Evolutionary conservation across 2,113 vertebrate genomes (phyloP).

Genomic region (Silurus glanis): DNA sequence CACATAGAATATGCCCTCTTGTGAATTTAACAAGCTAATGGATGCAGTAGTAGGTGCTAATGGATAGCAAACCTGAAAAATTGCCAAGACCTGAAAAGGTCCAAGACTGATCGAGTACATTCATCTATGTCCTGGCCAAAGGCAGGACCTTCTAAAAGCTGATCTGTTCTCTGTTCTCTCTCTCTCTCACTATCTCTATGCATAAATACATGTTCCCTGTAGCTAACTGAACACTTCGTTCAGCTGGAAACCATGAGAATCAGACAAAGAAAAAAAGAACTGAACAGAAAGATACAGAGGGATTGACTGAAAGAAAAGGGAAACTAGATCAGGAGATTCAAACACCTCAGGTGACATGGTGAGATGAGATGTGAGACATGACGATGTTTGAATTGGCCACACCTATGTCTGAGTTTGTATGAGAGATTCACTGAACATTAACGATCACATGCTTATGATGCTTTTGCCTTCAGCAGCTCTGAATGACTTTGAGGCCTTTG

Average conservation of each 20-base stretch:
- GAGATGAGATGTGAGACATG: neutral
- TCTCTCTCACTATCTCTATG: neutral
- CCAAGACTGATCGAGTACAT: constrained; percentile 67
- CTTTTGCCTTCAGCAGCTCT: neutral
- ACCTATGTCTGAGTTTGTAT: neutral
- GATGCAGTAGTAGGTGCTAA: constrained; percentile 69
- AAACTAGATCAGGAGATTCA: constrained; percentile 24
- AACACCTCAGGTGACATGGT: neutral
- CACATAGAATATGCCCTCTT: constrained; percentile 46
- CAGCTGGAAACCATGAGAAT: constrained; percentile 2
- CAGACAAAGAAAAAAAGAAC: constrained; percentile 3
- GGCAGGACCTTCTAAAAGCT: constrained; percentile 59
- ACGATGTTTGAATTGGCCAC: neutral
- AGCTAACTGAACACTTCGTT: neutral
- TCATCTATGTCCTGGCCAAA: constrained; percentile 63
- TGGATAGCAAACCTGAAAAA: constrained; percentile 72
- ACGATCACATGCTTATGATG: neutral
- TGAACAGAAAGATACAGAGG: neutral
- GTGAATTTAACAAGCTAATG: constrained; percentile 66
- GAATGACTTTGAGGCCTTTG: neutral
- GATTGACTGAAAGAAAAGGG: constrained; percentile 5
- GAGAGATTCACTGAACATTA: neutral
- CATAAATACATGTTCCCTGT: constrained; percentile 1
- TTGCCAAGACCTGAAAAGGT: constrained; percentile 73
- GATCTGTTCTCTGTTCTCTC: constrained; percentile 52